Base-by-base conservation (phyloP, 2,888 invertebrate genomes). In the Apodemia zela region DNA sequence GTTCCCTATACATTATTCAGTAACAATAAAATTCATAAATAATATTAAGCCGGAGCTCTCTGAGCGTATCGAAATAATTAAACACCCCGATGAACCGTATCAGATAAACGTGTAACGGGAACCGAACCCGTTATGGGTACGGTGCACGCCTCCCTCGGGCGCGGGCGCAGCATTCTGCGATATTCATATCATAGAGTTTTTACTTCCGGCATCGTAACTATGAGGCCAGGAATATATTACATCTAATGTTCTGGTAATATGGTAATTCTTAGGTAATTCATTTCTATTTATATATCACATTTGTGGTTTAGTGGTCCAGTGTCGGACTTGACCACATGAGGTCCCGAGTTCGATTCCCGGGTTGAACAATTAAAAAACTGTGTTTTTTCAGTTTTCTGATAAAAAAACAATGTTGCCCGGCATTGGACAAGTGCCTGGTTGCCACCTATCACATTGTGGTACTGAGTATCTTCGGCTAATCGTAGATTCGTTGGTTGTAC, bases 31-130 rank as follows among this genome's bases (percentile, higher is more conserved):
- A 54, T 25, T 54, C 25, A 29, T 54, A 54, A n/a, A 54, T 51
- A 51, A 51, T 54, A 54, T 54, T 6, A 21, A 54, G 54, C 15
- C 15, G 3, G 25, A 25, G 25, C 6, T 54, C 17, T 51, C 54
- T 25, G 15, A 54, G 54, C 54, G 54, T 54, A 54, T 54, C 54
- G 54, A 54, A 54, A 54, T 69, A 70, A 71, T 71, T 69, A 69
- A 68, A 58, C 68, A 66, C 67, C 68, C 67, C 68, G 68, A 72
- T 73, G 73, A 73, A 72, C 69, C 71, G 68, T 63, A 68, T 67
- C 66, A 62, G 66, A 65, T 68, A 67, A 66, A 65, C 62, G 66
- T 60, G 67, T 67, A 69, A 67, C 66, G 71, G 69, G 51, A 51
- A 51, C 51, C 21, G 51, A 51, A 51, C 51, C 51, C 51, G 51